Conservation (phyloP, 2,888 invertebrate genomes). For the Eurytoma adleriae region DNA sequence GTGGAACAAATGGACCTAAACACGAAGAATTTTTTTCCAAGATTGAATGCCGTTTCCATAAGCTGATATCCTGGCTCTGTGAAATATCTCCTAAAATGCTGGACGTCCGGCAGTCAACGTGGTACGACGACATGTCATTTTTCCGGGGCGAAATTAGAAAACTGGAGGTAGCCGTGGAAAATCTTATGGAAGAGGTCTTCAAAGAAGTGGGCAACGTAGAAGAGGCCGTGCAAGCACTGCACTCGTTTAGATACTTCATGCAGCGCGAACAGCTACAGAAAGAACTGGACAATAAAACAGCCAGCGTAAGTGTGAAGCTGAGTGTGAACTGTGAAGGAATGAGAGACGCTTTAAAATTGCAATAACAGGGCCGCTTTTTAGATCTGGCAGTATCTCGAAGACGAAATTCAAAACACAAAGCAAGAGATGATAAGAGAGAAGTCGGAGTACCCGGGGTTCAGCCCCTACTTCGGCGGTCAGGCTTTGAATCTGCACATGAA, state of each 20-base stretch:
- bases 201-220: slow-evolving; percentile 87
- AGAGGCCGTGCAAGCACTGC: slow-evolving; percentile 87
- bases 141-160: slow-evolving; percentile 81
- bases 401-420: slow-evolving; percentile 86
- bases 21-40: slow-evolving; percentile 83
- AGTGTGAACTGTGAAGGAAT: too few relatives aligned
- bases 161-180: slow-evolving; percentile 88
- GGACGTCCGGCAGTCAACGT: slow-evolving; percentile 88
- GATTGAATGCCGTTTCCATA: slow-evolving; percentile 86
- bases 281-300: slow-evolving; percentile 81
- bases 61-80: slow-evolving; percentile 72
- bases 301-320: slow-evolving; percentile 18
- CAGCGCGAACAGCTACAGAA: slow-evolving; percentile 84
- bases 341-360: too few relatives aligned
- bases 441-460: slow-evolving; percentile 81
- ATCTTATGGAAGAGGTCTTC: slow-evolving; percentile 87
- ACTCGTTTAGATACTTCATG: slow-evolving; percentile 87
- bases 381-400: slow-evolving; percentile 86
- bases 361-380: slow-evolving; percentile 63
- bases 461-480: slow-evolving; percentile 86
- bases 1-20: slow-evolving; percentile 83
- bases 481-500: slow-evolving; percentile 84
- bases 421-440: slow-evolving; percentile 82
- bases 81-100: slow-evolving; percentile 82
- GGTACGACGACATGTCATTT: slow-evolving; percentile 86